Evolutionary conservation across 35 echinoderm and acorn worm species (phyloP).

Genomic region (Holothuria glaberrima): DNA sequence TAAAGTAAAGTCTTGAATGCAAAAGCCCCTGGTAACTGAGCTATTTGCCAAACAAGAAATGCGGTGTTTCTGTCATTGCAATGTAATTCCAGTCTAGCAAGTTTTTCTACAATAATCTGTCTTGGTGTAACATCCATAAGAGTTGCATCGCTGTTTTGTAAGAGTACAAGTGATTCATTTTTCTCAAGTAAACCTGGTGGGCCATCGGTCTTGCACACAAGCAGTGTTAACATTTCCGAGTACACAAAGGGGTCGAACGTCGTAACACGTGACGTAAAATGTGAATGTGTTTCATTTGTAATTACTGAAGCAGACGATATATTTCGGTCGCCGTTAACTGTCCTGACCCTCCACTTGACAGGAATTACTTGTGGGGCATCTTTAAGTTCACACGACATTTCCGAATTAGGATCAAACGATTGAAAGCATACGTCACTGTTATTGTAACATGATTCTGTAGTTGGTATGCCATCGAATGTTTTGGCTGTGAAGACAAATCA

Average conservation of each 20-base stretch:
- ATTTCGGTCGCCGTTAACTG: neutral
- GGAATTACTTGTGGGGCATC: neutral
- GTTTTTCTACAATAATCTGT: neutral
- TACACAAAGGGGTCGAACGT: neutral
- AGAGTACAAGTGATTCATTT: neutral
- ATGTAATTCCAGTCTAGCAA: neutral
- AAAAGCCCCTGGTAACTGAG: too few relatives aligned
- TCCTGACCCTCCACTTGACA: neutral
- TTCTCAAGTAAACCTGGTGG: neutral
- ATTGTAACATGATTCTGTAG: too few relatives aligned
- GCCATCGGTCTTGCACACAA: neutral
- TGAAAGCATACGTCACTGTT: too few relatives aligned
- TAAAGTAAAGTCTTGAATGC: too few relatives aligned
- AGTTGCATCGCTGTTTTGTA: neutral
- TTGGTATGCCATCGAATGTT: too few relatives aligned
- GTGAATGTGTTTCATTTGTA: neutral
- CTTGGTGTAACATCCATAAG: neutral
- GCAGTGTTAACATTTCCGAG: neutral
- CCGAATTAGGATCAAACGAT: too few relatives aligned
- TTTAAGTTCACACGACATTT: neutral
- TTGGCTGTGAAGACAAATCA: too few relatives aligned
- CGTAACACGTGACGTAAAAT: neutral
- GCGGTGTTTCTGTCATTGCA: neutral
- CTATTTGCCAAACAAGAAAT: too few relatives aligned
- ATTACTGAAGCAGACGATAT: neutral